These are phyloP conservation scores for Sylvia atricapilla DNA, from an alignment of 2,113 vertebrate genomes.

Conservation along the genomic window DNA sequence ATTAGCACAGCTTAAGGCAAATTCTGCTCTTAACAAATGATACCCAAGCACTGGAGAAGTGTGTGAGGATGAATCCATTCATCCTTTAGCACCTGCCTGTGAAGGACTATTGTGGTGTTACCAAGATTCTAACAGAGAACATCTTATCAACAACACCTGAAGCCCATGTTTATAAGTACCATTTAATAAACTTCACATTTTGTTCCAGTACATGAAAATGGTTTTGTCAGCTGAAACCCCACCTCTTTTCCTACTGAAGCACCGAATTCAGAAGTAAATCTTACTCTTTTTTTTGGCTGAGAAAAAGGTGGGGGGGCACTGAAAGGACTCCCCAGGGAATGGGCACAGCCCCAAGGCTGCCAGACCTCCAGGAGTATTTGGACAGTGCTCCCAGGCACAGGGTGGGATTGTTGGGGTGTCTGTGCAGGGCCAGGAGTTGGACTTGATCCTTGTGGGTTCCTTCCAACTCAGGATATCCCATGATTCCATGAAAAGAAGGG, in stretches of 20 bases:
- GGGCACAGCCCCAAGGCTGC: neutral
- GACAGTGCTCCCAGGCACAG: rapidly evolving
- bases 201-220: neutral
- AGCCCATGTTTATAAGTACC: neutral
- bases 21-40: neutral
- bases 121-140: neutral
- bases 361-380: neutral
- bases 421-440: neutral
- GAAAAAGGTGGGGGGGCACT: neutral
- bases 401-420: neutral
- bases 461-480: neutral
- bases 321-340: neutral
- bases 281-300: neutral
- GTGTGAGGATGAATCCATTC: neutral
- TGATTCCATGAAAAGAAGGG: neutral
- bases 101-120: neutral
- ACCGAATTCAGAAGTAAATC: neutral
- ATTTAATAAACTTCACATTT: neutral
- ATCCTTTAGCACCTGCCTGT: neutral
- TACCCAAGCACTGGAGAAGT: neutral
- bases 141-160: too few relatives aligned
- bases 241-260: neutral
- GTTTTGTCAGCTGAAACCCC: neutral
- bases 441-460: neutral
- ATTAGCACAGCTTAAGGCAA: neutral